Evolutionary conservation across 2,888 invertebrate species (phyloP), one percentile per base, ranked within the genome.

Genomic region (Philaethria dido): DNA sequence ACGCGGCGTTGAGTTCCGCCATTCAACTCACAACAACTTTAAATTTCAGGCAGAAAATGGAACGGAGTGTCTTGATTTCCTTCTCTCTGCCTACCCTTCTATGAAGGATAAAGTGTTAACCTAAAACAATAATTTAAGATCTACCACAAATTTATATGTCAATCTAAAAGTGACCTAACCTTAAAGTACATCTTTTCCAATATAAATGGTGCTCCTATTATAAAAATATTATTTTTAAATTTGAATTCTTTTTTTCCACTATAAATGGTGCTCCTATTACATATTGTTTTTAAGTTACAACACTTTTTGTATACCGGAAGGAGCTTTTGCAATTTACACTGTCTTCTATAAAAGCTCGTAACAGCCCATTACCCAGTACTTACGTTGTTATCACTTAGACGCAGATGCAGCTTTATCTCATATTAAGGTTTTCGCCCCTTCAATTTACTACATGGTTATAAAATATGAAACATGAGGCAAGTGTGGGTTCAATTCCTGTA

Each of bases 201-300:
- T n/a, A n/a, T n/a, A n/a, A n/a, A n/a, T n/a, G n/a, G n/a, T n/a
- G n/a, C n/a, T n/a, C n/a, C 39, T 13, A 13, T 39, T 39, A 13
- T 6, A 39, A 39, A 39, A 39, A 39, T 39, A 29, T 29, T 29
- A 29, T 29, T 29, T 22, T 22, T 50, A 13, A n/a, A 18, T 20
- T n/a, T n/a, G n/a, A n/a, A n/a, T n/a, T n/a, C n/a, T n/a, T n/a
- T n/a, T n/a, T n/a, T n/a, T n/a, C n/a, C 47, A 55, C 16, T 54
- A 55, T 52, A 44, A n/a, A 50, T 25, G n/a, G 25, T n/a, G 1
- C 36, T 44, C 57, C 42, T 29, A 16, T 83, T 20, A n/a, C 85
- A 86, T 87, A 88, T 87, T 88, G 88, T 87, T 88, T 86, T 85
- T 84, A 86, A 87, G 82, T 86, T 86, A 86, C 82, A 84, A 82